Percentiles rank a stretch among this genome's conserved stretches.
These are phyloP conservation scores for Euzophera pinguis DNA, from an alignment of 2,888 invertebrate species.

Conservation along the genomic window DNA sequence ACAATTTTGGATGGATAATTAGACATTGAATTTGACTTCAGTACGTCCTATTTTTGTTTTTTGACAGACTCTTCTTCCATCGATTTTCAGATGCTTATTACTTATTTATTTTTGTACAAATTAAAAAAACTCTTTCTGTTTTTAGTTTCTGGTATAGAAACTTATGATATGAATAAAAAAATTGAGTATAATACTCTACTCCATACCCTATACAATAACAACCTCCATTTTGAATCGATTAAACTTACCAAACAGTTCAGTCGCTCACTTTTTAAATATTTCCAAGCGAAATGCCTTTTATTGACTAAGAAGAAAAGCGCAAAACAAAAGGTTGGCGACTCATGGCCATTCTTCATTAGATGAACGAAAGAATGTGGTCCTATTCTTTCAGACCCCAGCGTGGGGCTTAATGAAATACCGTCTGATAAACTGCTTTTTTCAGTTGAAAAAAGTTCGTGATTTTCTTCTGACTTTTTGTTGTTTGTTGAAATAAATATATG, in stretches of 20 bases:
- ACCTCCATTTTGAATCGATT: too few species aligned
- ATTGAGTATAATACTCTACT: too few species aligned
- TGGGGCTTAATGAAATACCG: conserved; percentile 10
- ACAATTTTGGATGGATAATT: too few species aligned
- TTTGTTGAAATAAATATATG: background rate
- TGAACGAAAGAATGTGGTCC: background rate
- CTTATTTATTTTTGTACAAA: too few species aligned
- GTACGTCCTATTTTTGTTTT: too few species aligned
- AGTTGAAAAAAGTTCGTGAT: background rate
- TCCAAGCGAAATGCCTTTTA: conserved; percentile 1
- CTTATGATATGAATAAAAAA: too few species aligned
- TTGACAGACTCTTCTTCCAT: too few species aligned
- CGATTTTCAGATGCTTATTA: too few species aligned
- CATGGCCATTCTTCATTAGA: conserved; percentile 9
- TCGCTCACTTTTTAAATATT: conserved; percentile 1
- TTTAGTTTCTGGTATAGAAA: too few species aligned
- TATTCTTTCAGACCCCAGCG: background rate
- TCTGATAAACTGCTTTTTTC: background rate
- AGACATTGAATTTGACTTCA: too few species aligned
- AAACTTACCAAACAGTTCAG: background rate
- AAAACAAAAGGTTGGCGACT: conserved; percentile 10
- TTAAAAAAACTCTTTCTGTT: too few species aligned
- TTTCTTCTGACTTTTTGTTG: background rate
- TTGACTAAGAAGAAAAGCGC: conserved; percentile 9
- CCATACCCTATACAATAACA: too few species aligned